Evolutionary conservation across 2,888 invertebrate genomes (phyloP).

Genomic region (Ophion obscuratus): DNA sequence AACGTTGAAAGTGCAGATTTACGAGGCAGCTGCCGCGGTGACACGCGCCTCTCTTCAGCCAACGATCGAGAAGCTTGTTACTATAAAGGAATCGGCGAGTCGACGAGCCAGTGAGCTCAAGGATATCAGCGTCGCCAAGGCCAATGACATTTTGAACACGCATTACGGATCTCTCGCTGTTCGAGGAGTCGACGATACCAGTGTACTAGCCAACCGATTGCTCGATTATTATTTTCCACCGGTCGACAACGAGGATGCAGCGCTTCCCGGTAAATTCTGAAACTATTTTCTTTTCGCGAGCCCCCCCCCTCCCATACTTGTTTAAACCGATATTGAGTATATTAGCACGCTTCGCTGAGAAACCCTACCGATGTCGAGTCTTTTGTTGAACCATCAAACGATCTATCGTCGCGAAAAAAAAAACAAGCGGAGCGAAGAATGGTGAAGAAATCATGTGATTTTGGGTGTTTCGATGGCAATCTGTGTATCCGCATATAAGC

Average conservation of each 20-base stretch:
- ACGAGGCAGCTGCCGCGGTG: conserved; percentile 81
- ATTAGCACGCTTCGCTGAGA: too few relatives aligned
- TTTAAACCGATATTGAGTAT: background rate
- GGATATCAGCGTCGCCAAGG: conserved; percentile 89
- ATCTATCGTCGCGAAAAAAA: too few relatives aligned
- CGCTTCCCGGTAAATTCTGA: conserved; percentile 82
- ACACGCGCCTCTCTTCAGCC: conserved; percentile 81
- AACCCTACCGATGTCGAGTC: too few relatives aligned
- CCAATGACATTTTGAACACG: conserved; percentile 89
- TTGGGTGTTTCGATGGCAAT: background rate
- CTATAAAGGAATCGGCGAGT: conserved; percentile 85
- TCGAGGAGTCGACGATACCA: conserved; percentile 89
- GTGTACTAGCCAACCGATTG: conserved; percentile 89
- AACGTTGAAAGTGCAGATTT: conserved; percentile 74
- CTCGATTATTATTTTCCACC: conserved; percentile 91
- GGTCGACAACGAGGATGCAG: conserved; percentile 83
- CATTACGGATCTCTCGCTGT: conserved; percentile 89
- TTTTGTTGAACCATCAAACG: background rate
- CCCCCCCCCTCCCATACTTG: background rate
- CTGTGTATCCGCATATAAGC: too few relatives aligned
- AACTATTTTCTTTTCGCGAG: background rate
- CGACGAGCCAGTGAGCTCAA: conserved; percentile 88
- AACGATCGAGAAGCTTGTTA: conserved; percentile 82
- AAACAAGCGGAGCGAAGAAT: background rate
- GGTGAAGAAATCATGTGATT: background rate